phyloP scores from a whole-genome alignment of 2,797 vertebrate genomes.

The Coranthus polyacanthus region DNA sequence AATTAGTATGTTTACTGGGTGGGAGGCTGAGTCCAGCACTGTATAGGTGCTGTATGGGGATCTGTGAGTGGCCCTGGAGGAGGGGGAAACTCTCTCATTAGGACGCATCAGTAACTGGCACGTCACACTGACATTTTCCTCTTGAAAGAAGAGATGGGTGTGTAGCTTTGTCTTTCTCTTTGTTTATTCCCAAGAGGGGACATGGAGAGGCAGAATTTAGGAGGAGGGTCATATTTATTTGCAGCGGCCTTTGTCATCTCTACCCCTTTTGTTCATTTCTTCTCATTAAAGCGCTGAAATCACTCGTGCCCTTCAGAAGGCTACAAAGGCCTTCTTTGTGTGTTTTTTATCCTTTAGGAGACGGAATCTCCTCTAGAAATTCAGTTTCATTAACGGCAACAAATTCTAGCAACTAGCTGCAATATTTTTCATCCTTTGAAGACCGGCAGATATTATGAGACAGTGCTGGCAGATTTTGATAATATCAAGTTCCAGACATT shows the following conservation, averaged over 20 bases:
- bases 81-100: slow-evolving; percentile 71
- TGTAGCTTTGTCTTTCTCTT: slow-evolving; percentile 56
- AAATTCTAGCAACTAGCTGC: slow-evolving; percentile 34
- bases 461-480: slow-evolving; percentile 17
- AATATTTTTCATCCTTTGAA: slow-evolving; percentile 43
- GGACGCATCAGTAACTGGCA: slow-evolving; percentile 75
- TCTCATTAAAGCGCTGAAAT: slow-evolving; percentile 78
- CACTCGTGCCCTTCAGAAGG: slow-evolving; percentile 61
- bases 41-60: slow-evolving; percentile 45
- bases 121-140: slow-evolving; percentile 73
- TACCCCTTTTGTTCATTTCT: slow-evolving; percentile 69
- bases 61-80: slow-evolving; percentile 22
- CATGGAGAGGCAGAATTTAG: slow-evolving; percentile 69
- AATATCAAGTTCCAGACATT: slow-evolving; percentile 39
- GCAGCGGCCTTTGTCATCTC: slow-evolving; percentile 72
- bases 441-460: slow-evolving; percentile 31
- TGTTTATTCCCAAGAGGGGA: slow-evolving; percentile 69
- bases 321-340: slow-evolving; percentile 58
- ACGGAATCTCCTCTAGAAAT: slow-evolving; percentile 40
- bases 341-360: slow-evolving; percentile 45
- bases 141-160: slow-evolving; percentile 49
- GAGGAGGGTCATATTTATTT: slow-evolving; percentile 74
- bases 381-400: slow-evolving; percentile 47
- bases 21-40: slow-evolving; percentile 28
- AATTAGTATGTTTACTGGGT: slow-evolving; percentile 70